Evolutionary conservation across 2,888 invertebrate species (phyloP), one percentile per base, ranked within the genome.

Genomic region (Luperina testacea): DNA sequence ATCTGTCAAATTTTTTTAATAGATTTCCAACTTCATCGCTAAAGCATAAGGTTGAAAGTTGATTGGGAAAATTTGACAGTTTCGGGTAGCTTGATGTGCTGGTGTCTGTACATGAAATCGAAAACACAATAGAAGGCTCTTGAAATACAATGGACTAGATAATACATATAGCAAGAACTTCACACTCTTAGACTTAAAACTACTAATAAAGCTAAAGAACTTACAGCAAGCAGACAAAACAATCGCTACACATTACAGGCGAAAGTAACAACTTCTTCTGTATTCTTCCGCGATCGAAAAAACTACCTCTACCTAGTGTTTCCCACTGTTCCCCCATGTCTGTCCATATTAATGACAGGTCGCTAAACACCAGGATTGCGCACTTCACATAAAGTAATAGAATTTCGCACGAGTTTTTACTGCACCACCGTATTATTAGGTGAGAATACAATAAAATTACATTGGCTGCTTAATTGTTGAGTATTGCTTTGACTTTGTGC

Each of bases 371-470:
- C 77, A 48, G 72, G 74, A 81, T 88, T 87, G 84, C 83, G 79
- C 17, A 84, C 64, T 80, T 32, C 27, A 59, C 70, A 51, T 64
- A 76, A 85, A 82, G 75, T 65, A 83, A 85, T 81, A 85, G 71
- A 70, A 78, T 75, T 86, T 87, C 90, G 72, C 90, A 89, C 88
- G 88, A 83, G 73, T 84, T 89, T 88, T 89, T 88, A 76, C 75
- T 48, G 42, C 24, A 63, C 63, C 38, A 32, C 59, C 15, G 51
- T 81, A 78, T 88, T 82, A 85, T 84, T 83, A 81, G 67, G 88
- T 80, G 86, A 61, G 82, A 89, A 88, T 59, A 89, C 88, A 89
- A 90, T 90, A 82, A 88, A 87, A 87, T 84, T 86, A 81, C 77
- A 74, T 75, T 64, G 63, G n/a, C 80, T 69, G 59, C 64, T 17